Percentiles rank a stretch among this genome's conserved stretches.
These are phyloP conservation scores for Pristionchus entomophagus DNA, from an alignment of 2,888 invertebrate species.

Conservation along the genomic window DNA sequence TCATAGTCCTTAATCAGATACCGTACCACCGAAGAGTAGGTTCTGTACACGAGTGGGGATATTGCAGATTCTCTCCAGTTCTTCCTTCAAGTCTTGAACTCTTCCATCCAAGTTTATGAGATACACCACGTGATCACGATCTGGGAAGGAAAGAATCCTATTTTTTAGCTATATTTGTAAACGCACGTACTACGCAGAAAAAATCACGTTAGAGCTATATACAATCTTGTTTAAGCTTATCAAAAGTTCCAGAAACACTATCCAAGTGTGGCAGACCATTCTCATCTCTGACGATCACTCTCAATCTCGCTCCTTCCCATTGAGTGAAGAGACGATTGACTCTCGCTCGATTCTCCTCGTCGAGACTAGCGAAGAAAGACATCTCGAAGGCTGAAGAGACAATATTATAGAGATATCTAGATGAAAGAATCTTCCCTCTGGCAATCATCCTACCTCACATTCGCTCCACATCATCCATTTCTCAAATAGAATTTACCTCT, in stretches of 20 bases:
- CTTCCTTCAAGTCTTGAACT: neutral
- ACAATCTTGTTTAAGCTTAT: too few species aligned
- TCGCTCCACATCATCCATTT: too few species aligned
- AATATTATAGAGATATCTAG: too few species aligned
- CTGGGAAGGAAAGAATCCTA: neutral
- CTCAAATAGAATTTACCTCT: neutral
- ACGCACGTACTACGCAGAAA: neutral
- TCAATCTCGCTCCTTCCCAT: slow-evolving; percentile 10
- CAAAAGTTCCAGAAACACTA: too few species aligned
- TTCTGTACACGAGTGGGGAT: neutral
- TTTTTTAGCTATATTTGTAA: too few species aligned
- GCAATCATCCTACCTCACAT: too few species aligned
- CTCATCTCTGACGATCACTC: neutral
- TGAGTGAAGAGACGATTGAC: slow-evolving; percentile 9
- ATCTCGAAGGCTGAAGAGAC: neutral
- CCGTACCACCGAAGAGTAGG: neutral
- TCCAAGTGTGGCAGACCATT: neutral
- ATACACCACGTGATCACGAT: neutral
- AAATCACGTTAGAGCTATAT: neutral
- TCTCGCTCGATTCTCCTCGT: neutral
- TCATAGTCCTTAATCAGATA: neutral
- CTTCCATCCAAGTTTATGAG: neutral
- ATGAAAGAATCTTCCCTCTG: too few species aligned
- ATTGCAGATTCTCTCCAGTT: neutral
- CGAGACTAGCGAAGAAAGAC: neutral